Evolutionary conservation across 2,113 vertebrate species (phyloP).

Genomic region (Neodon shergylaensis): DNA sequence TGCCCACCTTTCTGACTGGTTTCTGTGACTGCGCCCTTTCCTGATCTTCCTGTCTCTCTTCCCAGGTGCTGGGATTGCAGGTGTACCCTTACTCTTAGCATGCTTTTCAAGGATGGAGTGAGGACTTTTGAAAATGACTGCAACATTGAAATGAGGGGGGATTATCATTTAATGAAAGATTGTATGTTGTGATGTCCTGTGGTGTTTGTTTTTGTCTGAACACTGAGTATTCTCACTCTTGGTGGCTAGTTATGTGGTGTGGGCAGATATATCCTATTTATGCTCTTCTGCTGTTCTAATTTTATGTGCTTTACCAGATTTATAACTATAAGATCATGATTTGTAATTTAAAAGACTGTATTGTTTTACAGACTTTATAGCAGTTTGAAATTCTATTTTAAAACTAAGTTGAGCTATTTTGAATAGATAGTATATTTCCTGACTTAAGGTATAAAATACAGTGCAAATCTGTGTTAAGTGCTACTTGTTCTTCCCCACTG

Average conservation of each 20-base stretch:
- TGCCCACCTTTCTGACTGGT: background rate
- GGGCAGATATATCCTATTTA: background rate
- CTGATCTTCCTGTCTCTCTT: background rate
- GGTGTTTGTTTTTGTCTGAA: background rate
- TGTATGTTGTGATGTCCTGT: background rate
- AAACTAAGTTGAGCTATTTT: background rate
- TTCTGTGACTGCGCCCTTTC: background rate
- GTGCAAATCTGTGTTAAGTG: background rate
- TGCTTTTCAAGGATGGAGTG: background rate
- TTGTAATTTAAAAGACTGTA: background rate
- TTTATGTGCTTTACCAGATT: background rate
- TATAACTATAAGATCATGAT: background rate
- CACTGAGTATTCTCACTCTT: background rate
- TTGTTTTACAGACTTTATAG: background rate
- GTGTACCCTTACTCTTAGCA: background rate
- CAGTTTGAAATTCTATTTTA: background rate
- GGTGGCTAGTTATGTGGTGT: background rate
- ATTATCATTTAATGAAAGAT: background rate
- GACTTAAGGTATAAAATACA: background rate
- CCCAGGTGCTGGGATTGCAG: background rate
- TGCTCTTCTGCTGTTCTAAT: background rate
- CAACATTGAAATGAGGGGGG: background rate
- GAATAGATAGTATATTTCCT: background rate
- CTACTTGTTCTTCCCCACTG: too few species aligned
- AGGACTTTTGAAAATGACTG: background rate